A percentile compares a stretch with the other conserved stretches of the same genome.
Conservation (phyloP, 2,888 invertebrate genomes). For the Cheilosia soror region DNA sequence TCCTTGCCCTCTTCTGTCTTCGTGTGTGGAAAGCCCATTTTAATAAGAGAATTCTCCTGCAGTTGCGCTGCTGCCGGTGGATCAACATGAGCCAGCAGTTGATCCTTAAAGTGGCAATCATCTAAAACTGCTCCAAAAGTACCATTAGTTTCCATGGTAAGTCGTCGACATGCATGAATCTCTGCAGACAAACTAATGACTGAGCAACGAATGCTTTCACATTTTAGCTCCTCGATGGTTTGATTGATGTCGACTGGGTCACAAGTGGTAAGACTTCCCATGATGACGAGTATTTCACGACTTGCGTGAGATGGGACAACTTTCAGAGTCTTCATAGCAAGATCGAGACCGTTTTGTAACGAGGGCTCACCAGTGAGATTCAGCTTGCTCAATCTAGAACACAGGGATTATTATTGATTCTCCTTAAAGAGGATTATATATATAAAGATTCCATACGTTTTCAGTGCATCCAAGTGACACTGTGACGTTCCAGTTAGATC, state of each 20-base stretch:
- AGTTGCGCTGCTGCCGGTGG: conserved; percentile 90
- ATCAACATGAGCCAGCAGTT: conserved; percentile 87
- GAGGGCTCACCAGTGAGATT: conserved; percentile 96
- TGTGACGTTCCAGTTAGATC: conserved; percentile 94
- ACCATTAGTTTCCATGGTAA: conserved; percentile 94
- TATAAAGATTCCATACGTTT: conserved; percentile 82
- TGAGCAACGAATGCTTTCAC: conserved; percentile 94
- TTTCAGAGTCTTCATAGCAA: conserved; percentile 92
- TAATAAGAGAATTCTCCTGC: conserved; percentile 91
- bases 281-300: conserved; percentile 94
- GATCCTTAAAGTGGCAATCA: conserved; percentile 90
- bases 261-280: conserved; percentile 97
- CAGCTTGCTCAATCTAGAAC: conserved; percentile 86
- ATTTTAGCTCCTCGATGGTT: conserved; percentile 91
- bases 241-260: conserved; percentile 96
- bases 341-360: conserved; percentile 96
- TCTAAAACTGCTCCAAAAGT: conserved; percentile 94
- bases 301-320: conserved; percentile 97
- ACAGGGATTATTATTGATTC: conserved; percentile 9
- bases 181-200: conserved; percentile 98
- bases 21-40: conserved; percentile 98
- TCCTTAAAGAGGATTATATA: background rate
- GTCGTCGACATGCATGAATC: conserved; percentile 93
- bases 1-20: conserved; percentile 86
- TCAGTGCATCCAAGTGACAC: conserved; percentile 90